Conservation (phyloP, 2,797 vertebrate species). For the Gymnodraco acuticeps region DNA sequence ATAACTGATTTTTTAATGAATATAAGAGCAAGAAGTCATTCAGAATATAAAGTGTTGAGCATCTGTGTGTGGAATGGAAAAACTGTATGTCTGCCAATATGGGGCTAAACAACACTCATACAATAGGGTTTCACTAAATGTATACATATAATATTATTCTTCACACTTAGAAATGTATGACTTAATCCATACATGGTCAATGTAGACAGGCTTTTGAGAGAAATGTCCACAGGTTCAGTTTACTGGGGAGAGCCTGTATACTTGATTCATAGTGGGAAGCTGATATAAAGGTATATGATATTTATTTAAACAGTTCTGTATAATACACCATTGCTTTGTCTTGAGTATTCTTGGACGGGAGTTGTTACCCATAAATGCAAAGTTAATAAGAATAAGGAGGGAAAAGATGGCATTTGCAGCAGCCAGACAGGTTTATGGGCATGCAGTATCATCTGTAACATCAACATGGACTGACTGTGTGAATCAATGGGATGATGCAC, state of each 20-base stretch:
- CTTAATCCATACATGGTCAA: not conserved
- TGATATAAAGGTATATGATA: not conserved
- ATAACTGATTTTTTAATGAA: not conserved
- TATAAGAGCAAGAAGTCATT: not conserved
- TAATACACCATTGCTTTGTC: not conserved
- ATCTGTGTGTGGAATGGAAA: not conserved
- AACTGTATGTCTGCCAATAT: not conserved
- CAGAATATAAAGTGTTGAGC: not conserved
- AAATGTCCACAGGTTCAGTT: not conserved
- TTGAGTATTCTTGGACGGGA: not conserved
- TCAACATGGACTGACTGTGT: not conserved
- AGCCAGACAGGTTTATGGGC: not conserved
- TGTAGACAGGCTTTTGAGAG: not conserved
- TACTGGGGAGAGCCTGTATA: not conserved
- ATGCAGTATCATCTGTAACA: not conserved
- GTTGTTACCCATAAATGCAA: not conserved
- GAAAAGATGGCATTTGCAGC: not conserved
- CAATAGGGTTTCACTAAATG: not conserved
- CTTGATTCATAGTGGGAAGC: not conserved
- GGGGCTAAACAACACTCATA: not conserved
- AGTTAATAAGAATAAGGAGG: not conserved
- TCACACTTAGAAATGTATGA: not conserved
- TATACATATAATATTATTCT: not conserved
- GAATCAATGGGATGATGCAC: slow-evolving; percentile 26
- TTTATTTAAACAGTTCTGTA: not conserved